These are phyloP conservation scores for Synergus itoensis DNA, from an alignment of 2,888 invertebrate genomes.

Conservation along the genomic window DNA sequence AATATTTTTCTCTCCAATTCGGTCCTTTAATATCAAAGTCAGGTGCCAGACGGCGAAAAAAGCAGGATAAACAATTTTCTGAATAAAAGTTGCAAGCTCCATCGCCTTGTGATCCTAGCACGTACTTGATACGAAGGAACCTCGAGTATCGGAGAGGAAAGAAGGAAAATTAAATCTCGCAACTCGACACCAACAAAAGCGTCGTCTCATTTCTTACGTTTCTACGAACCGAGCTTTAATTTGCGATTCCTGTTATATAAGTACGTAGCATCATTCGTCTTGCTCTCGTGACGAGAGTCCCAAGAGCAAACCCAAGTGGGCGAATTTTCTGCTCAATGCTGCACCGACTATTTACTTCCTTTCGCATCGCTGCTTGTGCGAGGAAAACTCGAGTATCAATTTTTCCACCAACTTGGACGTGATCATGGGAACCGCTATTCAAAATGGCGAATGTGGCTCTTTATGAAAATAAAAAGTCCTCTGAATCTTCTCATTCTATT, in stretches of 20 bases:
- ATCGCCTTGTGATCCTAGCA: conserved; percentile 18
- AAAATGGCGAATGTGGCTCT: background rate
- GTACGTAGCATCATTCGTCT: conserved; percentile 40
- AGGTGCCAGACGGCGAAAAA: background rate
- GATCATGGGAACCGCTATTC: background rate
- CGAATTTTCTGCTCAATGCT: conserved; percentile 37
- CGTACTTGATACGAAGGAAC: conserved; percentile 11
- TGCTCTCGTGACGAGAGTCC: conserved; percentile 45
- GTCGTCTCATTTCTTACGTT: conserved; percentile 45
- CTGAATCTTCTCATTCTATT: too few species aligned
- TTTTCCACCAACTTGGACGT: conserved; percentile 17
- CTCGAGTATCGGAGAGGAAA: conserved; percentile 21
- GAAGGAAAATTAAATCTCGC: conserved; percentile 48
- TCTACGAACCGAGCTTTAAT: conserved; percentile 52
- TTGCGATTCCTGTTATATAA: conserved; percentile 50
- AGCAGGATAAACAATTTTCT: background rate
- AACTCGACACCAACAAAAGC: conserved; percentile 45
- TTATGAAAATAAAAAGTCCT: background rate
- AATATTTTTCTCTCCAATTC: background rate
- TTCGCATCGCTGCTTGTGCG: background rate
- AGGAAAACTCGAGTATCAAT: conserved; percentile 6
- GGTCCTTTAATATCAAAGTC: background rate
- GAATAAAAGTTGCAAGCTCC: conserved; percentile 16
- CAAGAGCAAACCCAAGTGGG: conserved; percentile 30
- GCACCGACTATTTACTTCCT: conserved; percentile 1